Evolutionary conservation across 1,140 invertebrate genomes (phyloP).

Genomic region (Samia ricini): DNA sequence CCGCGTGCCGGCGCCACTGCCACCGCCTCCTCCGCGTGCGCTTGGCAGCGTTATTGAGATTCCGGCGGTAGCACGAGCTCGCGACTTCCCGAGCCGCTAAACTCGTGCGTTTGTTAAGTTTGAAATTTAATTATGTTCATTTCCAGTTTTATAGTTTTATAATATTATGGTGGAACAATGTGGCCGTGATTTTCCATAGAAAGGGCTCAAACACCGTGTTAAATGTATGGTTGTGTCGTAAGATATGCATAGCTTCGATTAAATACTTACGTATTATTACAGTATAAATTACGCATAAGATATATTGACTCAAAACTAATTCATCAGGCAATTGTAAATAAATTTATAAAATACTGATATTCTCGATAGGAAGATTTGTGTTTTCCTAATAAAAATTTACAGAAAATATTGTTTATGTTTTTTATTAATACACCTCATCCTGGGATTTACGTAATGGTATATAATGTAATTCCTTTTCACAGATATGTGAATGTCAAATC

Average conservation of each 20-base stretch:
- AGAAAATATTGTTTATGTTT: slow-evolving; percentile 26
- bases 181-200: slow-evolving; percentile 37
- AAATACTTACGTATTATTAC: slow-evolving; percentile 64
- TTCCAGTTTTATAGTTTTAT: slow-evolving; percentile 73
- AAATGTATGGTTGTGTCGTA: slow-evolving; percentile 77
- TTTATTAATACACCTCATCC: background rate
- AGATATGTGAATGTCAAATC: too few relatives aligned
- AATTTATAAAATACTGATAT: slow-evolving; percentile 58
- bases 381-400: slow-evolving; percentile 73
- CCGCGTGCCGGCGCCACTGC: slow-evolving; percentile 61
- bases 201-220: slow-evolving; percentile 60
- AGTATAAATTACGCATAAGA: slow-evolving; percentile 56
- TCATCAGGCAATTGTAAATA: slow-evolving; percentile 71
- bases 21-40: slow-evolving; percentile 66
- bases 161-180: slow-evolving; percentile 62
- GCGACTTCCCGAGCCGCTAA: slow-evolving; percentile 31
- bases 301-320: slow-evolving; percentile 58
- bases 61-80: slow-evolving; percentile 20
- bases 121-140: slow-evolving; percentile 67
- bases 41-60: slow-evolving; percentile 74
- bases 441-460: too few relatives aligned
- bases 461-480: too few relatives aligned
- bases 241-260: slow-evolving; percentile 75
- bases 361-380: slow-evolving; percentile 63
- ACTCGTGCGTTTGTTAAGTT: slow-evolving; percentile 74